These are phyloP conservation scores for Terrapene triunguis DNA, from an alignment of 2,113 vertebrate genomes.

Conservation along the genomic window DNA sequence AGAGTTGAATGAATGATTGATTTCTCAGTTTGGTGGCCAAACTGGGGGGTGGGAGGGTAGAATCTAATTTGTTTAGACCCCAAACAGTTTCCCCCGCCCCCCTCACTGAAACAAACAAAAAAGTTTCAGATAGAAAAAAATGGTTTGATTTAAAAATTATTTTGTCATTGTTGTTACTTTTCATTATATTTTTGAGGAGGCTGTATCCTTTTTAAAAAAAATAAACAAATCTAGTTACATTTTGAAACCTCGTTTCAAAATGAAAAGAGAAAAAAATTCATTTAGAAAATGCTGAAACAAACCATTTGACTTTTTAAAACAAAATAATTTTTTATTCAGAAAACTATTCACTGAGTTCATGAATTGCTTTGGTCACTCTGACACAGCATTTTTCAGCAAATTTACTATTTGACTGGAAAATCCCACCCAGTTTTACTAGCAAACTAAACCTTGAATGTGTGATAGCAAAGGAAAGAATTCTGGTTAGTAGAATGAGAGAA, in stretches of 20 bases:
- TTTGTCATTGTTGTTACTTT: not conserved
- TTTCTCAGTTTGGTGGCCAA: not conserved
- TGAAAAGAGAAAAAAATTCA: not conserved
- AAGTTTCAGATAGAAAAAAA: not conserved
- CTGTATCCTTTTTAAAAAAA: not conserved
- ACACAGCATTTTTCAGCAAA: not conserved
- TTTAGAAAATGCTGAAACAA: not conserved
- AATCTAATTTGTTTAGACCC: not conserved
- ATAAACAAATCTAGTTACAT: not conserved
- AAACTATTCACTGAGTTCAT: not conserved
- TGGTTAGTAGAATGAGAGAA: not conserved
- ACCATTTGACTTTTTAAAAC: not conserved
- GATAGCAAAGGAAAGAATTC: not conserved
- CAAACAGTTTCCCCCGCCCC: not conserved
- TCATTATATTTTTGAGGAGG: too few relatives aligned
- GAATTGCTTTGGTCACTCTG: not conserved
- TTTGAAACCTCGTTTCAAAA: not conserved
- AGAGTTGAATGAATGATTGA: not conserved
- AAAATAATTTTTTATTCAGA: not conserved
- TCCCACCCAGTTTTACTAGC: not conserved
- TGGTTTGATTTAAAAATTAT: not conserved
- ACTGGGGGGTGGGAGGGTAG: not conserved
- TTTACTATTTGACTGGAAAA: not conserved
- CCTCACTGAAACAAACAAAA: too few relatives aligned
- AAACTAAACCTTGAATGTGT: not conserved